Base-by-base conservation (phyloP, 2,113 vertebrate species). In the Micronycteris hirsuta region DNA sequence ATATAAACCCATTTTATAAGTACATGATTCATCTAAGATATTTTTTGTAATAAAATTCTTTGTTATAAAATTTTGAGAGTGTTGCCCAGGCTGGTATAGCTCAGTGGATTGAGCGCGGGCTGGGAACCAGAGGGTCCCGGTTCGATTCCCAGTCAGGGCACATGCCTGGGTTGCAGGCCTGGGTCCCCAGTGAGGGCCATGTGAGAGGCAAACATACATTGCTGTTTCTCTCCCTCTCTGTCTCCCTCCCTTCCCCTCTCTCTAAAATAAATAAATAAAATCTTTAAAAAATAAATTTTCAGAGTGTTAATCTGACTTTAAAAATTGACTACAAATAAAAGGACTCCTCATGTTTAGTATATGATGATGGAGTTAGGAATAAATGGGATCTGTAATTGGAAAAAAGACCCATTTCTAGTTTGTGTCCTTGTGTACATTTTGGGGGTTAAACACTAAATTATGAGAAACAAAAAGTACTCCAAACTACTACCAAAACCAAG, bases 381-480 rank as follows among this genome's bases (percentile, higher is more conserved):
- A 93, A 84, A 58, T 47, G 1, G 15, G 54, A 41, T 74, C 65
- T 91, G 5, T 77, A 36, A 67, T 65, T 95, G 70, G 36, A 93
- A 86, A 65, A 68, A 82, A 96, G 58, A 84, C 11, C 78, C 7
- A n/a, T 76, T 96, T 96, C 20, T 17, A 94, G 73, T 52, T 91
- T 58, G 7, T 65, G 80, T 87, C 19, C 81, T 49, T 96, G 19
- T 47, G 52, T 76, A 61, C 83, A 94, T 68, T 85, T 56, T 82
- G 74, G 54, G 28, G 87, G 63, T 93, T 89, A 94, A 80, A 36
- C 3, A 56, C 74, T 78, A 91, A 89, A 91, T 82, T 76, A 24
- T 82, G 58, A 80, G 70, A 87, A 90, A 56, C 85, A 93, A 67
- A 81, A 77, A 56, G 22, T 43, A 68, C 12, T 10, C 52, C 26